Evolutionary conservation across 2,797 vertebrate species (phyloP).

Genomic region (Erethizon dorsatum): DNA sequence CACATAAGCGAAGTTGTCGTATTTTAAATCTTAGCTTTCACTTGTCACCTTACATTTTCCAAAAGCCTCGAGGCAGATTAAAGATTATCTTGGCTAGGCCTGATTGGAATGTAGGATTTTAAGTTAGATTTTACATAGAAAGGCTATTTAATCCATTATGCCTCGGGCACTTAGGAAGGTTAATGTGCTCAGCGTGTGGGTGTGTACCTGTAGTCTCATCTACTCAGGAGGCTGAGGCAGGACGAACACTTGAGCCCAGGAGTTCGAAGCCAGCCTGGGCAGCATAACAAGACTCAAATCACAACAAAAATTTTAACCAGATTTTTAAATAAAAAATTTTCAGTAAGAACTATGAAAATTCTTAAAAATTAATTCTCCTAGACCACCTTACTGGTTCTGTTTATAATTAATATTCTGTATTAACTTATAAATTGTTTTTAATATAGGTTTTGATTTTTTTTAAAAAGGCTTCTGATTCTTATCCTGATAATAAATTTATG

Average conservation of each 20-base stretch:
- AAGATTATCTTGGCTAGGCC: background rate
- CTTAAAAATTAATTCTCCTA: slow-evolving; percentile 38
- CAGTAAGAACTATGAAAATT: background rate
- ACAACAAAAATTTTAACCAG: background rate
- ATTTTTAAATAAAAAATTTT: background rate
- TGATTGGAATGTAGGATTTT: background rate
- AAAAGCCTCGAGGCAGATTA: background rate
- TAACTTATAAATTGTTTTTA: slow-evolving; percentile 51
- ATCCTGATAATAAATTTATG: slow-evolving; percentile 59
- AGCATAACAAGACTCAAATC: background rate
- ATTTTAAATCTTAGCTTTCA: slow-evolving; percentile 14
- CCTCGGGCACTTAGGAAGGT: slow-evolving; percentile 36
- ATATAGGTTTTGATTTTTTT: slow-evolving; percentile 3
- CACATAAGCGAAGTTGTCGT: background rate
- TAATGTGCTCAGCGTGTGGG: background rate
- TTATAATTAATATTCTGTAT: slow-evolving; percentile 39
- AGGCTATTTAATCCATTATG: slow-evolving; percentile 11
- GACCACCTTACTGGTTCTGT: background rate
- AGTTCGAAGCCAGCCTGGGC: background rate
- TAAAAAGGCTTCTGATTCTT: slow-evolving; percentile 59
- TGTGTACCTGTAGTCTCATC: background rate
- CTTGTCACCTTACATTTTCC: background rate
- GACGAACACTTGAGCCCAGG: too few species aligned
- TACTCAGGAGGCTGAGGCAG: background rate
- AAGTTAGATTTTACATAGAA: background rate